Percentiles rank a stretch among this genome's conserved stretches.
These are phyloP conservation scores for Neosalanx taihuensis DNA, from an alignment of 2,797 vertebrate species.

Conservation along the genomic window DNA sequence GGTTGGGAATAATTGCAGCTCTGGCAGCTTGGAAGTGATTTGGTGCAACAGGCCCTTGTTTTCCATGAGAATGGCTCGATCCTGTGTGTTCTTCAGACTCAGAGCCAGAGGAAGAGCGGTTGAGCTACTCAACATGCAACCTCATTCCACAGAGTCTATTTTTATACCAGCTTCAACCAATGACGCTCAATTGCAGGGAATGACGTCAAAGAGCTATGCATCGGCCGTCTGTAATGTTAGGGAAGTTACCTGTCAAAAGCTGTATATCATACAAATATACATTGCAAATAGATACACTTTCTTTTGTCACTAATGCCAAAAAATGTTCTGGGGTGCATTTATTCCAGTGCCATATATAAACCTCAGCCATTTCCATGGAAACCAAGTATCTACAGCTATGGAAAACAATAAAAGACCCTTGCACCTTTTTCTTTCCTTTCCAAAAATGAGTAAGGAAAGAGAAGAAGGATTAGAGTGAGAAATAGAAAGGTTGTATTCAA, in stretches of 20 bases:
- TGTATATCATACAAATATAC: too few species aligned
- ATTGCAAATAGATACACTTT: too few species aligned
- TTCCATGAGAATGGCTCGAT: constrained; percentile 3
- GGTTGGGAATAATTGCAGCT: constrained; percentile 4
- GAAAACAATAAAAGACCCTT: too few species aligned
- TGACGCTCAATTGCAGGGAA: neutral
- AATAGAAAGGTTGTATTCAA: too few species aligned
- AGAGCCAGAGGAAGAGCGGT: neutral
- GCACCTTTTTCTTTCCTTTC: too few species aligned
- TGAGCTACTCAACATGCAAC: neutral
- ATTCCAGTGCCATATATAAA: constrained; percentile 7
- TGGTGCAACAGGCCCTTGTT: neutral
- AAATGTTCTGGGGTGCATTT: constrained; percentile 16
- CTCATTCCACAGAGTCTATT: too few species aligned
- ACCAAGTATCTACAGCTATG: neutral
- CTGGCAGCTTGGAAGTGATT: neutral
- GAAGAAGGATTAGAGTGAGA: too few species aligned
- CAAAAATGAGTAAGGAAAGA: too few species aligned
- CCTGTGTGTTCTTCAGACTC: neutral
- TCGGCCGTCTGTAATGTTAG: neutral
- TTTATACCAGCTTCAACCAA: neutral
- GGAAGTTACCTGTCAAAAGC: too few species aligned
- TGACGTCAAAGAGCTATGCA: neutral
- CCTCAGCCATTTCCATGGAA: constrained; percentile 18
- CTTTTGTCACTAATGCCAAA: too few species aligned